Evolutionary conservation across 2,113 vertebrate species (phyloP), one percentile per base, ranked within the genome.

Genomic region (Scartelaos histophorus): DNA sequence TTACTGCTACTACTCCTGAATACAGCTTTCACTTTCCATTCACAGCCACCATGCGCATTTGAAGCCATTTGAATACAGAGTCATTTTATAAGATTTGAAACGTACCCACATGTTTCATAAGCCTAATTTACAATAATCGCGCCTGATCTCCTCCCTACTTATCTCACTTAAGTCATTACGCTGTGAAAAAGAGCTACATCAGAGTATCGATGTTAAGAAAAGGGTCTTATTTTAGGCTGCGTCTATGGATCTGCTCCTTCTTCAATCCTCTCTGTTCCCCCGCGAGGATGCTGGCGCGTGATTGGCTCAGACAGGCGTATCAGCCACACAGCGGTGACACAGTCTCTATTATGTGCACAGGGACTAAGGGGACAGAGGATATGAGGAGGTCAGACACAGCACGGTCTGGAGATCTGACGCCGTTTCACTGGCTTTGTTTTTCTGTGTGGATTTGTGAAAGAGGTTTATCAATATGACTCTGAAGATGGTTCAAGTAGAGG

Each of bases 291-390:
- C 74, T 66, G 78, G 81, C 83, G 79, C 76, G 82, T 87, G 88
- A 88, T 90, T 25, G 56, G 56, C 56, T 58, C 12, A 70, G 82
- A 90, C 88, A 87, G 81, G 21, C 79, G 74, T 83, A 81, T 87
- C 80, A 79, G 79, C 82, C 71, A 53, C 65, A 10, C 54, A 22
- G 21, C 70, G 81, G 82, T 85, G 87, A 84, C 85, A 86, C 80
- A 45, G 73, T 85, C 84, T 88, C 87, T 80, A 88, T 87, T 84
- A 85, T 79, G 84, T 80, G 82, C 80, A 81, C 58, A 61, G 79
- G 1, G 43, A 81, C 79, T 88, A 34, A 13, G 13, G 56, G 56
- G 54, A 58, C 19, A 6, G 9, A n/a, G 49, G 73, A 68, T 43
- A 43, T 47, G 0, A 53, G 74, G 54, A 22, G 54, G 54, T 56